These are phyloP conservation scores for Fringilla coelebs DNA, from an alignment of 2,797 vertebrate genomes.

Conservation along the genomic window DNA sequence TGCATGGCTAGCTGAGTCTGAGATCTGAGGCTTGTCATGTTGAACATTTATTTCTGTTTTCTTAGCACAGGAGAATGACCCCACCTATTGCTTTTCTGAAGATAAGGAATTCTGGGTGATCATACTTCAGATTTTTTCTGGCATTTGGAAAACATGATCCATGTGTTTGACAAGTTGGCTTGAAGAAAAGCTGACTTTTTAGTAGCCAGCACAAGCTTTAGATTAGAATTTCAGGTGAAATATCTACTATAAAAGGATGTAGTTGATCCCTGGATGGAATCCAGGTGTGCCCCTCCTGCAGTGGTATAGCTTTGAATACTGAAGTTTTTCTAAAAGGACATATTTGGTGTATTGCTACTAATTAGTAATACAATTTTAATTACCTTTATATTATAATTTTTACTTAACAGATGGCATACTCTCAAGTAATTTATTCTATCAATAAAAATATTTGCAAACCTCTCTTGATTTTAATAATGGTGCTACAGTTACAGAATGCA, in stretches of 20 bases:
- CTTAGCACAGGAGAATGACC: constrained; percentile 33
- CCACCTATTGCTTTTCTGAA: constrained; percentile 24
- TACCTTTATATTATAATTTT: neutral
- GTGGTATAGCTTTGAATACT: neutral
- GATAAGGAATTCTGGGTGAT: constrained; percentile 51
- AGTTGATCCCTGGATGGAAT: neutral
- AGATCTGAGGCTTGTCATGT: constrained; percentile 27
- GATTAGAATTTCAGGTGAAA: constrained; percentile 59
- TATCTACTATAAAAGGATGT: neutral
- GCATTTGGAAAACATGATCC: constrained; percentile 39
- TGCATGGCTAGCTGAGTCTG: neutral
- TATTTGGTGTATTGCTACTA: neutral
- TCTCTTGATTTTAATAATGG: neutral
- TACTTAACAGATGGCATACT: neutral
- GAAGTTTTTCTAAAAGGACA: neutral
- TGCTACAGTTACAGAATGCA: neutral
- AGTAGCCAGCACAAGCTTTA: constrained; percentile 29
- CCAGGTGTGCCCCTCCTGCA: neutral
- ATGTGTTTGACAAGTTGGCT: constrained; percentile 44
- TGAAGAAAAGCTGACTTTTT: constrained; percentile 38
- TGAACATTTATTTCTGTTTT: constrained; percentile 42
- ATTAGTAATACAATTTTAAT: neutral
- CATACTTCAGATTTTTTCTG: neutral
- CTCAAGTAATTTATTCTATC: neutral
- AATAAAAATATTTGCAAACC: neutral